Percentiles rank a stretch among this genome's conserved stretches.
Conservation (phyloP, 2,797 vertebrate genomes). For the Aplochiton taeniatus region DNA sequence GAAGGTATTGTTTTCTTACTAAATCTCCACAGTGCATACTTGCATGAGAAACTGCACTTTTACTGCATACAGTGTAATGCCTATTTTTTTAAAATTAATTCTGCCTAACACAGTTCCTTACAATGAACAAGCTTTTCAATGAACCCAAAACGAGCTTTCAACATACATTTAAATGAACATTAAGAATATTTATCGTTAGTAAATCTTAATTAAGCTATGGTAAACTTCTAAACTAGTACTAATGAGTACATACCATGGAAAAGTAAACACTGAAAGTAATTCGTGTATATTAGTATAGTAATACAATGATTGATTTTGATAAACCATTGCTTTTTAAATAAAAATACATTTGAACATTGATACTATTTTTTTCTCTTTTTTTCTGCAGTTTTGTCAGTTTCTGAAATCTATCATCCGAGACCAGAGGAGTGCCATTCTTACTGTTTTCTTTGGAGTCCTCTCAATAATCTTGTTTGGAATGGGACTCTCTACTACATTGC, state of each 20-base stretch:
- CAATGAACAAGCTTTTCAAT: no score
- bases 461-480: slow-evolving; percentile 83
- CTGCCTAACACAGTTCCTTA: no score
- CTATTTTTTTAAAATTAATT: no score
- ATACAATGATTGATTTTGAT: background rate
- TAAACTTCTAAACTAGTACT: no score
- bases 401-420: slow-evolving; percentile 91
- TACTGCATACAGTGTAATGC: no score
- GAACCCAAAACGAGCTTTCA: no score
- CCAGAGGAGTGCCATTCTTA: slow-evolving; percentile 83
- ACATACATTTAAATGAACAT: background rate
- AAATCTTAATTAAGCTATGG: background rate
- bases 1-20: slow-evolving; percentile 71
- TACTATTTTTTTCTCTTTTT: background rate
- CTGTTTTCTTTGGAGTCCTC: slow-evolving; percentile 79
- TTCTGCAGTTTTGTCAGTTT: slow-evolving; percentile 82
- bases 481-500: slow-evolving; percentile 81
- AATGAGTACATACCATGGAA: no score
- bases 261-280: no score
- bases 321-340: no score
- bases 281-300: no score
- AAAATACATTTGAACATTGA: no score
- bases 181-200: background rate
- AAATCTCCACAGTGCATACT: background rate
- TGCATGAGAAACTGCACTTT: no score